Evolutionary conservation across 2,888 invertebrate genomes (phyloP), one percentile per base, ranked within the genome.

Genomic region (Cryptosula pallasiana): DNA sequence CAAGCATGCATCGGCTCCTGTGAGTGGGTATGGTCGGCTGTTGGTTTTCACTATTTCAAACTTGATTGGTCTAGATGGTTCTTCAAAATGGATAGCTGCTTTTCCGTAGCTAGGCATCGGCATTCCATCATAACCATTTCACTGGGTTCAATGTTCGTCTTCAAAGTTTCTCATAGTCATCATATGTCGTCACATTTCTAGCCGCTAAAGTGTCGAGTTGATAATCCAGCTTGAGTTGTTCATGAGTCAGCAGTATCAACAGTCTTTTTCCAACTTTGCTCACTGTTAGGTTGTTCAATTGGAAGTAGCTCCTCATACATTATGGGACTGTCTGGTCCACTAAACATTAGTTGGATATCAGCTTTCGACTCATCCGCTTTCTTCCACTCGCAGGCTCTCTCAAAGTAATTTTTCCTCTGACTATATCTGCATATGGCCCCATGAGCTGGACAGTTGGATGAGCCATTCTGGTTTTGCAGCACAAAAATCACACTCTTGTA

Each of bases 401-500:
- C 32, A 32, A 63, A 63, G 27, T 63, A 27, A 34, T 27, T 63
- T 16, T 63, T 34, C 32, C n/a, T 63, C 13, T 63, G 29, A 34
- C 63, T 29, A 32, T 32, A 63, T 2, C 13, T 25, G 34, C 63
- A 63, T 27, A 29, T 27, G 3, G 5, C 32, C 25, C 34, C 34
- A 34, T 32, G 32, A 29, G 63, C 63, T 13, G 29, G 5, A 63
- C 63, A 63, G 27, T 63, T 27, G 45, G 9, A 13, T 13, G 45
- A 20, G 2, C 63, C 63, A 29, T 63, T 63, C 63, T n/a, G 20
- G 32, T 63, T 27, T 5, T 63, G 29, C 16, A 1, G 29, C 63
- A 32, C 63, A 63, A 32, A 63, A 63, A 9, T 27, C 32, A 63
- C 63, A 63, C 63, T 63, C 63, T 63, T 63, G 20, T 32, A 13